Percentiles rank a stretch among this genome's conserved stretches.
phyloP scores from a whole-genome alignment of 2,888 invertebrate species.

The Thecophora atra region DNA sequence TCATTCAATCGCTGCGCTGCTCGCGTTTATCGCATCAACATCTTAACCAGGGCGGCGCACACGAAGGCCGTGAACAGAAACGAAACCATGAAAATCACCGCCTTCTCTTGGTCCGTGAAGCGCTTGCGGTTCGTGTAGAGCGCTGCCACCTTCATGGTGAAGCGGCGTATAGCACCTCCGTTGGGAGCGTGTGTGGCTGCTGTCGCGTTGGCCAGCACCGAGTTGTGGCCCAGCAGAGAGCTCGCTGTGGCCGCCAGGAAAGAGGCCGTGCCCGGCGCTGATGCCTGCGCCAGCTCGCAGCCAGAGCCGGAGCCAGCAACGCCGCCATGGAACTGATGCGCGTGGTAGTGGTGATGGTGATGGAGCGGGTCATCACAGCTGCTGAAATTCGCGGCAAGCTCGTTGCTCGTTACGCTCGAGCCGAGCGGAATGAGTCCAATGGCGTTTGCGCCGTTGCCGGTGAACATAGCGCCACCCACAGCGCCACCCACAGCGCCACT shows the following conservation, averaged over 20 bases:
- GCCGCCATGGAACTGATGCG: constrained; percentile 52
- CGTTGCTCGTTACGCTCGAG: constrained; percentile 49
- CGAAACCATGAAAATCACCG: constrained; percentile 62
- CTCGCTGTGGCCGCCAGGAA: constrained; percentile 45
- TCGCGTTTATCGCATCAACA: constrained; percentile 56
- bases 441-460: constrained; percentile 48
- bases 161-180: constrained; percentile 66
- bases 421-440: constrained; percentile 55
- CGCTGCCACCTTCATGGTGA: constrained; percentile 61
- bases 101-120: constrained; percentile 64
- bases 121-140: constrained; percentile 63
- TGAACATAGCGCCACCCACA: constrained; percentile 44
- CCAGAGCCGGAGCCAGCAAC: constrained; percentile 9
- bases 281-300: constrained; percentile 43
- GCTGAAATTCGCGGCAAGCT: constrained; percentile 58
- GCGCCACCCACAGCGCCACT: constrained; percentile 47
- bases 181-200: constrained; percentile 53
- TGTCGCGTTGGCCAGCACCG: constrained; percentile 44
- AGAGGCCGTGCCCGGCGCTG: constrained; percentile 45
- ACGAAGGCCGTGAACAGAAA: constrained; percentile 63
- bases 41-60: constrained; percentile 63
- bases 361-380: constrained; percentile 61
- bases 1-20: not conserved
- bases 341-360: constrained; percentile 62
- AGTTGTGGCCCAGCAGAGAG: constrained; percentile 44